These are phyloP conservation scores for Trachythela sp. DNA, from an alignment of 64 coral and sea anemone genomes.

Conservation along the genomic window DNA sequence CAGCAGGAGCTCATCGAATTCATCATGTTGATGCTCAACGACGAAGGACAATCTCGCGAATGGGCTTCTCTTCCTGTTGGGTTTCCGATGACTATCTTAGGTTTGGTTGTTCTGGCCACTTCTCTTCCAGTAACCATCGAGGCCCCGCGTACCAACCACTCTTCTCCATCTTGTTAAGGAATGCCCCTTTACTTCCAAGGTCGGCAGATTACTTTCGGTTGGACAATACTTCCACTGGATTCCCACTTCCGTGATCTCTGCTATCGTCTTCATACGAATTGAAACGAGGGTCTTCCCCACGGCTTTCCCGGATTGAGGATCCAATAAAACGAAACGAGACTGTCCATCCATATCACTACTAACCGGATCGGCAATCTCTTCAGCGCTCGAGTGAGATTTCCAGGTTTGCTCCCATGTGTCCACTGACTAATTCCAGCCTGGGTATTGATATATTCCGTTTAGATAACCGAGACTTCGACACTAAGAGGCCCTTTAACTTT, in stretches of 20 bases:
- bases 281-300: not conserved
- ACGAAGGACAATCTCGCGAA: too few species aligned
- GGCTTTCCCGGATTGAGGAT: not conserved
- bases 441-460: not conserved
- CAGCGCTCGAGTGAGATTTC: not conserved
- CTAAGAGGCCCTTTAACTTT: too few species aligned
- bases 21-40: too few species aligned
- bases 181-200: not conserved
- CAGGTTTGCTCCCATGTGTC: not conserved
- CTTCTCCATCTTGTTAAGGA: not conserved
- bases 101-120: not conserved
- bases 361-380: too few species aligned
- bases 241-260: not conserved
- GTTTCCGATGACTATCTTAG: not conserved
- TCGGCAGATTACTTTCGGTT: not conserved
- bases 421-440: not conserved
- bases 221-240: too few species aligned
- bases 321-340: not conserved
- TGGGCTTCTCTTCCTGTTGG: not conserved
- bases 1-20: too few species aligned
- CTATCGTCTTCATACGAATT: not conserved
- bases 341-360: conserved; percentile 13
- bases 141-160: not conserved
- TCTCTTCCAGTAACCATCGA: not conserved
- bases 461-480: too few species aligned